phyloP scores from a whole-genome alignment of 1,140 invertebrate species.

The Linepithema humile region DNA sequence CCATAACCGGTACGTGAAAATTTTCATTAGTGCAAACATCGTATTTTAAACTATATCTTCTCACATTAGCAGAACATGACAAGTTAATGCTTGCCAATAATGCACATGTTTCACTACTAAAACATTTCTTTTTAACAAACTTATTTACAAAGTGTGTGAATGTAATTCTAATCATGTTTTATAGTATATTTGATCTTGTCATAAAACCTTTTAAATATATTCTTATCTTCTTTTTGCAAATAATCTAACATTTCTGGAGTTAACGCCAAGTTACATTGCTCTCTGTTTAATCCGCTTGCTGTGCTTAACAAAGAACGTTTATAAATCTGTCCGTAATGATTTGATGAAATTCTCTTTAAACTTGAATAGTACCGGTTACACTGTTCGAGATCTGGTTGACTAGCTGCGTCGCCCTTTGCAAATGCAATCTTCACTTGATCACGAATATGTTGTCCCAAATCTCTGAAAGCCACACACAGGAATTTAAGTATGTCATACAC shows the following conservation, averaged over 20 bases:
- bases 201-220: conserved; percentile 32
- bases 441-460: conserved; percentile 90
- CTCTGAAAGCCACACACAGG: conserved; percentile 84
- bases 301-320: conserved; percentile 85
- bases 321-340: conserved; percentile 89
- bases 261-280: conserved; percentile 89
- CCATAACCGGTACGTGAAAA: conserved; percentile 89
- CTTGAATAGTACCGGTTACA: conserved; percentile 88
- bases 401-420: conserved; percentile 85
- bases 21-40: background rate
- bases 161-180: conserved; percentile 18
- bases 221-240: conserved; percentile 86
- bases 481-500: background rate
- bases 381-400: conserved; percentile 84
- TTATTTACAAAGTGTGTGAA: background rate
- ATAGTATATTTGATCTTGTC: background rate
- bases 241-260: conserved; percentile 89
- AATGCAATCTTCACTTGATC: conserved; percentile 88
- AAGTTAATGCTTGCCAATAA: background rate
- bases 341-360: conserved; percentile 89
- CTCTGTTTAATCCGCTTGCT: conserved; percentile 88
- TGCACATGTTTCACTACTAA: background rate
- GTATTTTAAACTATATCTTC: conserved; percentile 25
- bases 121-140: background rate
- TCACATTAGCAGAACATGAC: background rate